These are phyloP conservation scores for Drosophila orosa DNA, from an alignment of 1,140 invertebrate species.

Conservation along the genomic window DNA sequence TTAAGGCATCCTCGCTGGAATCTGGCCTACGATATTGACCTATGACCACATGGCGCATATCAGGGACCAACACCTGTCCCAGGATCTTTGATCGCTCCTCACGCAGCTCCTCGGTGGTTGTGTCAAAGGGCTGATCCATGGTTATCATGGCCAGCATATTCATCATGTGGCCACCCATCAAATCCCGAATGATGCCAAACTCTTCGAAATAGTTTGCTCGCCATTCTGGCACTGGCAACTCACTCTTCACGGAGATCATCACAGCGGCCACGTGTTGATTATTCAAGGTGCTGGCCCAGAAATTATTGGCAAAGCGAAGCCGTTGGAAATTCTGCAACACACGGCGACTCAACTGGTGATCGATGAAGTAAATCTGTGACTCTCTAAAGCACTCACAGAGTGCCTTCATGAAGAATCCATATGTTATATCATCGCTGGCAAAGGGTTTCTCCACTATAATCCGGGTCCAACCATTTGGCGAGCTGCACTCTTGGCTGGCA, in stretches of 20 bases:
- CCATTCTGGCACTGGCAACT: conserved; percentile 23
- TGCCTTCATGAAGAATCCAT: conserved; percentile 27
- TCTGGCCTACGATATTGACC: conserved; percentile 50
- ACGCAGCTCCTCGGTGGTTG: conserved; percentile 49
- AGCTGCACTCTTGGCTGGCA: conserved; percentile 35
- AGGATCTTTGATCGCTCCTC: conserved; percentile 54
- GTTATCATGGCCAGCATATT: conserved; percentile 52
- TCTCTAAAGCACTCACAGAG: conserved; percentile 54
- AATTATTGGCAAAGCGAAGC: conserved; percentile 46
- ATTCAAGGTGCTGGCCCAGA: conserved; percentile 58
- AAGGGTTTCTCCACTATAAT: conserved; percentile 68
- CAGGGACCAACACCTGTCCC: conserved; percentile 25
- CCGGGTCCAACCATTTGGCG: conserved; percentile 52
- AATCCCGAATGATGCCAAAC: conserved; percentile 62
- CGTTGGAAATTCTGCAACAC: conserved; percentile 48
- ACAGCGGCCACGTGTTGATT: conserved; percentile 58
- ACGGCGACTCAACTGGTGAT: conserved; percentile 54
- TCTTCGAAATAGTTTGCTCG: conserved; percentile 59
- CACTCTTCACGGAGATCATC: conserved; percentile 63
- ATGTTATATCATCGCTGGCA: conserved; percentile 51
- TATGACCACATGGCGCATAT: conserved; percentile 51
- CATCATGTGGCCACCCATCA: conserved; percentile 67
- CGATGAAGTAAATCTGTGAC: conserved; percentile 70
- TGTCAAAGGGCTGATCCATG: conserved; percentile 59
- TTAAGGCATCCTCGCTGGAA: conserved; percentile 35